These are phyloP conservation scores for Formica selysi DNA, from an alignment of 1,140 invertebrate species.

Conservation along the genomic window DNA sequence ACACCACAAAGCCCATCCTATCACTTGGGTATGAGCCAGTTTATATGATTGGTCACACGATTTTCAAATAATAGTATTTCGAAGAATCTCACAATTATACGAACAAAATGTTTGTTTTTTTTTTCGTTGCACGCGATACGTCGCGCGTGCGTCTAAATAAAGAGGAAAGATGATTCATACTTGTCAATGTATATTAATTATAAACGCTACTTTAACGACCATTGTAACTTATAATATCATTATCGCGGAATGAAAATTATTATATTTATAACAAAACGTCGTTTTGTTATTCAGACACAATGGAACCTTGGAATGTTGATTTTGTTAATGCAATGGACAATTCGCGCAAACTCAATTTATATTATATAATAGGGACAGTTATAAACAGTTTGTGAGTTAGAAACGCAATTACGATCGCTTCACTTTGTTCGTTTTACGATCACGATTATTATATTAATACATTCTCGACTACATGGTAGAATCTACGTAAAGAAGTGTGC, in stretches of 20 bases:
- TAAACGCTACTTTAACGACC: background rate
- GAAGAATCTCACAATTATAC: background rate
- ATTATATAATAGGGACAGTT: background rate
- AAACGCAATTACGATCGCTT: background rate
- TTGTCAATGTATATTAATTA: background rate
- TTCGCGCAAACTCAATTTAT: background rate
- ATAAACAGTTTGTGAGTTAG: background rate
- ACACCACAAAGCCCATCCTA: conserved; percentile 83
- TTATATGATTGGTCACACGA: conserved; percentile 68
- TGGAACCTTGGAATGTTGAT: background rate
- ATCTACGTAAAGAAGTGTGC: background rate
- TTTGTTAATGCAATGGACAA: background rate
- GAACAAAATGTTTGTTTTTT: background rate
- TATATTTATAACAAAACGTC: background rate
- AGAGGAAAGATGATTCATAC: background rate
- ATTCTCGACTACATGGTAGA: background rate
- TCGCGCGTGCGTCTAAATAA: background rate
- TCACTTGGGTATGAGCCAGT: conserved; percentile 81
- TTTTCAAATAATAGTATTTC: background rate
- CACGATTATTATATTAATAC: background rate
- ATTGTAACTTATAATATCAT: conserved; percentile 8
- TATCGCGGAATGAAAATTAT: background rate
- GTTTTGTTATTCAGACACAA: background rate
- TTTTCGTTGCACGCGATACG: background rate
- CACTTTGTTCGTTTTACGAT: background rate